Percentiles rank a stretch among this genome's conserved stretches.
Conservation (phyloP, 2,888 invertebrate species). For the Camponotus fellah region DNA sequence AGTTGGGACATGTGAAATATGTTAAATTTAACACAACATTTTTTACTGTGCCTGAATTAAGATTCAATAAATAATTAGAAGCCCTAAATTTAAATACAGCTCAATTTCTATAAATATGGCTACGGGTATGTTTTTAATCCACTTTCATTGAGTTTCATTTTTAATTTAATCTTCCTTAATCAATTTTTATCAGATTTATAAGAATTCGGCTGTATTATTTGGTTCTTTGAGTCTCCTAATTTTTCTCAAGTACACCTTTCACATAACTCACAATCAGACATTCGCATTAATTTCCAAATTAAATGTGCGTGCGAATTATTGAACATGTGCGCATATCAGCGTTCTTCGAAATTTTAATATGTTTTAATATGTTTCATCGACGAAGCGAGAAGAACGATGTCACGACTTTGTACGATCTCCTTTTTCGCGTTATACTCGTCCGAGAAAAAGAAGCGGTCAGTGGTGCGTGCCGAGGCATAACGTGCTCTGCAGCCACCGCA, state of each 20-base stretch:
- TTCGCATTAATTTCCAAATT: constrained; percentile 1
- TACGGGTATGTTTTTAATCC: neutral
- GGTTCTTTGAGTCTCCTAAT: neutral
- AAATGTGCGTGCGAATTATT: neutral
- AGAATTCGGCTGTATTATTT: neutral
- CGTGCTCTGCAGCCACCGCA: constrained; percentile 72
- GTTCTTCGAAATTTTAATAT: constrained; percentile 35
- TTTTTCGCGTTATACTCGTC: constrained; percentile 67
- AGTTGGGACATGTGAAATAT: too few species aligned
- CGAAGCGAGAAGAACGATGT: constrained; percentile 74
- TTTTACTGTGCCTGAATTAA: too few species aligned
- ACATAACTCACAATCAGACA: constrained; percentile 25
- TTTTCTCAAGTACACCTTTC: constrained; percentile 15
- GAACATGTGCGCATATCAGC: neutral
- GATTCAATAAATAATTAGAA: neutral
- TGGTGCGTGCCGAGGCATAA: constrained; percentile 83
- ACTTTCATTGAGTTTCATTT: neutral
- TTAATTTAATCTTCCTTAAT: neutral
- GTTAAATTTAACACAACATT: too few species aligned
- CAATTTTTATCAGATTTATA: neutral
- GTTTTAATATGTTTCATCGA: constrained; percentile 53
- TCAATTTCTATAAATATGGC: neutral
- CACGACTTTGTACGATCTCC: constrained; percentile 79
- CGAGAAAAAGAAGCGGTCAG: constrained; percentile 79
- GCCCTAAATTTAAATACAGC: neutral